These are phyloP conservation scores for Vanessa atalanta DNA, from an alignment of 1,140 invertebrate genomes.

Conservation along the genomic window DNA sequence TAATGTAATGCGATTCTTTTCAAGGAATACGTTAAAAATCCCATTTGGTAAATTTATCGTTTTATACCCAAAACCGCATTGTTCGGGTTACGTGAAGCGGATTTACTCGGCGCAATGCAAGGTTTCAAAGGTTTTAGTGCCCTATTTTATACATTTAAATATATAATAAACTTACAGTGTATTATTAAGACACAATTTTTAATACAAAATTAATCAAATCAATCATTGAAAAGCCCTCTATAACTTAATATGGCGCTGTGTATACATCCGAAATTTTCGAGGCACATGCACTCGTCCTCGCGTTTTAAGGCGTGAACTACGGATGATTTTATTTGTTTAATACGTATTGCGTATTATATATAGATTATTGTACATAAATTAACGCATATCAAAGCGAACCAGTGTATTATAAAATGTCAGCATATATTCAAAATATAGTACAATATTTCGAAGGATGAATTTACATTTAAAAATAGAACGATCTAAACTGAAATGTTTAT, in stretches of 20 bases:
- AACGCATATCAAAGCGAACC: background rate
- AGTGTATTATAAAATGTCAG: background rate
- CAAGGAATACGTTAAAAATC: constrained; percentile 10
- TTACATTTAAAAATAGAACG: background rate
- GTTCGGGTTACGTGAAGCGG: constrained; percentile 10
- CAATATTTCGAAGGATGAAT: background rate
- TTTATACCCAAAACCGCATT: constrained; percentile 5
- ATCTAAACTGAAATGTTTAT: constrained; percentile 18
- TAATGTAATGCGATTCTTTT: background rate
- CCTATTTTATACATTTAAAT: background rate
- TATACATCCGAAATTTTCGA: too few species aligned
- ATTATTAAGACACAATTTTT: too few species aligned
- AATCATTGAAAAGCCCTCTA: too few species aligned
- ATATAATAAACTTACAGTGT: too few species aligned
- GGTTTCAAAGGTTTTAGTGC: background rate
- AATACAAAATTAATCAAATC: too few species aligned
- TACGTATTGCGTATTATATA: too few species aligned
- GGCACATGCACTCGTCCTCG: too few species aligned
- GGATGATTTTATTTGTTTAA: too few species aligned
- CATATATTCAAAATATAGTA: background rate
- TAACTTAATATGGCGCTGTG: too few species aligned
- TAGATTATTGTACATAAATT: too few species aligned
- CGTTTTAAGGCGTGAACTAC: too few species aligned
- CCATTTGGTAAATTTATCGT: constrained; percentile 4
- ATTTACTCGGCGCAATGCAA: background rate